Evolutionary conservation across 2,888 invertebrate genomes (phyloP).

Genomic region (Drosophila kuntzei): DNA sequence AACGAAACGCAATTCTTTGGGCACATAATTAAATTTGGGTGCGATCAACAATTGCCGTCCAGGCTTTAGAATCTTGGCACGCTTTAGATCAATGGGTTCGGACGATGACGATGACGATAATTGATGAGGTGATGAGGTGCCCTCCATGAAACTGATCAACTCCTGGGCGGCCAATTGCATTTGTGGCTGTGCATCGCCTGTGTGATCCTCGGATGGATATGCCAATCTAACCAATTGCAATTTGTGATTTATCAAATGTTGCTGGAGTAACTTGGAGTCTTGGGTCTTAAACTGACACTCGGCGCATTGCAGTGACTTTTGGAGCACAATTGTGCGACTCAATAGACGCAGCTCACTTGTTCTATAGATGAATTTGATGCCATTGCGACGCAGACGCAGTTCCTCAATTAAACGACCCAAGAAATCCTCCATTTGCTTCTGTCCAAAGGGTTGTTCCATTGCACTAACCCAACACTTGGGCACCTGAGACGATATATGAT

Average conservation of each 20-base stretch:
- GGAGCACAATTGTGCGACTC: constrained; percentile 87
- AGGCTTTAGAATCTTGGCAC: constrained; percentile 4
- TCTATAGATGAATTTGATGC: constrained; percentile 84
- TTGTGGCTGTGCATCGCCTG: background rate
- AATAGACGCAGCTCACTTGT: constrained; percentile 89
- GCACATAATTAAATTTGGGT: constrained; percentile 84
- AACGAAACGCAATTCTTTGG: constrained; percentile 88
- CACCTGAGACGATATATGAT: constrained; percentile 38
- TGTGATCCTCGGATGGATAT: constrained; percentile 54
- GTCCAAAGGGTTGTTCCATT: constrained; percentile 73
- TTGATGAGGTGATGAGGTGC: background rate
- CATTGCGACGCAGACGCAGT: constrained; percentile 57
- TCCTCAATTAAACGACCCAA: constrained; percentile 59
- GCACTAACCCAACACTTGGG: constrained; percentile 66
- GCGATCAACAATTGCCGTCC: background rate
- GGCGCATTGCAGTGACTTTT: constrained; percentile 88
- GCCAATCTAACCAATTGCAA: constrained; percentile 89
- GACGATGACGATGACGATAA: background rate
- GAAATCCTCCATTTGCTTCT: constrained; percentile 63
- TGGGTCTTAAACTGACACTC: constrained; percentile 90
- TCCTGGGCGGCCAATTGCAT: background rate
- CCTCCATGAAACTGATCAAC: background rate
- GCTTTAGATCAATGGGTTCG: background rate
- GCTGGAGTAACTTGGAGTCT: constrained; percentile 87
- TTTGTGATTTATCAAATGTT: constrained; percentile 85